Evolutionary conservation across 2,888 invertebrate species (phyloP).

Genomic region (Crepidodera aurea): DNA sequence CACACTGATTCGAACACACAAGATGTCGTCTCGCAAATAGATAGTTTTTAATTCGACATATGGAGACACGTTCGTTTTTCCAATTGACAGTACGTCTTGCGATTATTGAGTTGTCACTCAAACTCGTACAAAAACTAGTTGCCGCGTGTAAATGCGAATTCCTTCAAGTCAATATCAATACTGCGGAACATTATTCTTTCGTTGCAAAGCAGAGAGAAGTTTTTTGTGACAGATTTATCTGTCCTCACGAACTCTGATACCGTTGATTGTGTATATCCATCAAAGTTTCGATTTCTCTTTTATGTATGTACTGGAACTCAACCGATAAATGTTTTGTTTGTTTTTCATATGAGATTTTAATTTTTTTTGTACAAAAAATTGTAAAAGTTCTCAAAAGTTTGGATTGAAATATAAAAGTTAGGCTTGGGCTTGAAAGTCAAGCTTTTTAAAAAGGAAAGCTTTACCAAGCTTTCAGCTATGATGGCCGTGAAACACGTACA

Average conservation of each 20-base stretch:
- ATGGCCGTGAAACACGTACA: too few species aligned
- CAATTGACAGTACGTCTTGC: slow-evolving; percentile 22
- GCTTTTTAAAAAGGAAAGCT: too few species aligned
- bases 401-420: too few species aligned
- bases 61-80: slow-evolving; percentile 19
- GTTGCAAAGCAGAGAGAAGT: background rate
- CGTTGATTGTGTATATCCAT: background rate
- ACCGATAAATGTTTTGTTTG: too few species aligned
- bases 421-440: too few species aligned
- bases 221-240: slow-evolving; percentile 1
- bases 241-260: background rate
- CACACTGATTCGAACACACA: slow-evolving; percentile 22
- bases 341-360: too few species aligned
- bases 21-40: slow-evolving; percentile 13
- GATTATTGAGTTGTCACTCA: slow-evolving; percentile 42
- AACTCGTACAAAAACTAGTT: slow-evolving; percentile 37
- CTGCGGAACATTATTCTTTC: slow-evolving; percentile 32
- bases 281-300: background rate
- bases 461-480: too few species aligned
- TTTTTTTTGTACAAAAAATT: too few species aligned
- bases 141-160: slow-evolving; percentile 35
- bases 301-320: too few species aligned
- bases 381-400: too few species aligned
- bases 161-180: slow-evolving; percentile 34
- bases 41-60: slow-evolving; percentile 21